These are phyloP conservation scores for Zoanthus sansibaricus DNA, from an alignment of 92 coral and sea anemone genomes.

Conservation along the genomic window DNA sequence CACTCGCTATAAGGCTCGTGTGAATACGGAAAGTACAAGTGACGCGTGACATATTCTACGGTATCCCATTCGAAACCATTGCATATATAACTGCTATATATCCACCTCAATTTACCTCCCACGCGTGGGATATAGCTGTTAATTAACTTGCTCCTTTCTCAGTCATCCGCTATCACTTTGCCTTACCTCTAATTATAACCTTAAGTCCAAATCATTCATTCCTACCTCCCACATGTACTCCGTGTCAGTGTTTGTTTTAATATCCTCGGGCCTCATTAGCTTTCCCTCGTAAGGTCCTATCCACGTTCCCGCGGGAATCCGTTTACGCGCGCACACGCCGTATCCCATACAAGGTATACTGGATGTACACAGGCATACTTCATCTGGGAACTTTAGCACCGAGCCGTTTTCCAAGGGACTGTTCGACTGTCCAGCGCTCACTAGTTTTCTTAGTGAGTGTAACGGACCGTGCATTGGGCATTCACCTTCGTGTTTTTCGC, in stretches of 20 bases:
- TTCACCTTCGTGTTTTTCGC: slow-evolving; percentile 96
- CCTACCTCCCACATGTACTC: slow-evolving; percentile 99
- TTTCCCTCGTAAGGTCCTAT: slow-evolving; percentile 99
- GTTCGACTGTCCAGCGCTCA: slow-evolving; percentile 89
- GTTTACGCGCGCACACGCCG: slow-evolving; percentile 96
- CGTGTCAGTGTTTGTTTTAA: slow-evolving; percentile 84
- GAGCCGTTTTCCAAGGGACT: slow-evolving; percentile 95
- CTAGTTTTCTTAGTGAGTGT: slow-evolving; percentile 95
- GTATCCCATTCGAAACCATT: no score
- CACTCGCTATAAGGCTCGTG: no score
- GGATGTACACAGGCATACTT: slow-evolving; percentile 96
- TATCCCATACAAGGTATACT: slow-evolving; percentile 95
- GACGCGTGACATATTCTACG: no score
- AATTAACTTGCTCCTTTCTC: no score
- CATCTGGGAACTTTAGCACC: slow-evolving; percentile 96
- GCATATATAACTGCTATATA: no score
- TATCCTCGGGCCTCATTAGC: slow-evolving; percentile 97
- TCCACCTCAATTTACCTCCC: no score
- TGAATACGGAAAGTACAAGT: no score
- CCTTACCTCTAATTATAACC: no score
- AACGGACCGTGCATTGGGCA: slow-evolving; percentile 99
- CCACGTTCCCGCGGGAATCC: slow-evolving; percentile 99
- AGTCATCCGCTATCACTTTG: no score
- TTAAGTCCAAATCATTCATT: neutral
- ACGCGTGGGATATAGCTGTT: no score